Percentiles rank a stretch among this genome's conserved stretches.
Conservation (phyloP, 2,888 invertebrate genomes). For the Synergus itoensis region DNA sequence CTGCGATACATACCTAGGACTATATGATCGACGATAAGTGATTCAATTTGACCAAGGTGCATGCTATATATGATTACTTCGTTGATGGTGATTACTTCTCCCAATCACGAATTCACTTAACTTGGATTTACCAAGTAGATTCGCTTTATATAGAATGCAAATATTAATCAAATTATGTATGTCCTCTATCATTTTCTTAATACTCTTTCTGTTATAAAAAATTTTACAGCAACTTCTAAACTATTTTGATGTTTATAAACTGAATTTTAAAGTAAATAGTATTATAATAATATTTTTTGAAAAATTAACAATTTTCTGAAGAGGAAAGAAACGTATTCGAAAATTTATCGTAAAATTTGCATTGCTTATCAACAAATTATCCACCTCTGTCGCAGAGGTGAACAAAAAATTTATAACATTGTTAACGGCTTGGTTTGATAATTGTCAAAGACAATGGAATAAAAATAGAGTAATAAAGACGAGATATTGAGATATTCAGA, state of each 20-base stretch:
- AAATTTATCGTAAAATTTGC: too few species aligned
- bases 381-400: too few species aligned
- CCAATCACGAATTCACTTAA: conserved; percentile 25
- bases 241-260: too few species aligned
- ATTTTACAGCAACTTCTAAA: too few species aligned
- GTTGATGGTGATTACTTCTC: not conserved
- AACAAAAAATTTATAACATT: too few species aligned
- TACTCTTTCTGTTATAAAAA: not conserved
- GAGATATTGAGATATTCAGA: not conserved
- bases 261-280: too few species aligned
- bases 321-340: too few species aligned
- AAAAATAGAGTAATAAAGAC: not conserved
- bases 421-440: too few species aligned
- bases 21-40: conserved; percentile 12
- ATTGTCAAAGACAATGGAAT: not conserved
- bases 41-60: conserved; percentile 31
- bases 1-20: not conserved
- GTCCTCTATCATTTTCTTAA: not conserved
- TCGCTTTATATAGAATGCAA: not conserved
- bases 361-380: too few species aligned
- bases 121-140: not conserved
- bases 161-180: not conserved
- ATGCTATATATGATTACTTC: not conserved
- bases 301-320: too few species aligned
- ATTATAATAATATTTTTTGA: too few species aligned